Base-by-base conservation (phyloP, 2,888 invertebrate species). In the Psylliodes chrysocephalus region DNA sequence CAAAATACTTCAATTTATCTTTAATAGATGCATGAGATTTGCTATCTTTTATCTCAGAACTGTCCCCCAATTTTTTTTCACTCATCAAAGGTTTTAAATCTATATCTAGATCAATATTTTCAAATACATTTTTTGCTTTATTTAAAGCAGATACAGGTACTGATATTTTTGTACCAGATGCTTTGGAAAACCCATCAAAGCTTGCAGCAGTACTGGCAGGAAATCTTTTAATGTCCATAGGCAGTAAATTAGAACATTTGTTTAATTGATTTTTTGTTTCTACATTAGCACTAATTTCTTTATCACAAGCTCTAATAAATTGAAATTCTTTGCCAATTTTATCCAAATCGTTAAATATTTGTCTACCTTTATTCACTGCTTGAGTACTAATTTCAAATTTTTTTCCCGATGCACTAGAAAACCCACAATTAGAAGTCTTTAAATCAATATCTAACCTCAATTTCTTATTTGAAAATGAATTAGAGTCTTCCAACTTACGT, bases 331-430 rank as follows among this genome's bases (percentile, higher is more conserved):
- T 14, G 14, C 10, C 14, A 12, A 12, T 3, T 22, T 22, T 22
- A 12, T 35, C 14, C 14, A 42, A 10, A 18, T 42, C 42, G 1
- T 74, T 63, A 55, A 82, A 80, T 4, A 80, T 60, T n/a, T 73
- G 68, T 64, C 68, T 79, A 22, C 78, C 80, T 70, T 75, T 80
- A 4, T 69, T 73, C 44, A 83, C 67, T 18, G 79, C 75, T 64
- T 80, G 10, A 15, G 60, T n/a, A 2, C 1, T 17, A 18, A 42
- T 8, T 6, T 5, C 4, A 14, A 42, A n/a, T 12, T 40, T 79
- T 64, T 85, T 85, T 62, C 85, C 79, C 46, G 82, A 78, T n/a
- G 83, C 66, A 0, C 61, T 64, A 25, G 63, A 35, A 59, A 67
- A 70, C 82, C 71, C 81, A 84, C 82, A 46, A 22, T 22, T 22